Evolutionary conservation across 2,797 vertebrate species (phyloP).

Genomic region (Leptatherina wallacei): DNA sequence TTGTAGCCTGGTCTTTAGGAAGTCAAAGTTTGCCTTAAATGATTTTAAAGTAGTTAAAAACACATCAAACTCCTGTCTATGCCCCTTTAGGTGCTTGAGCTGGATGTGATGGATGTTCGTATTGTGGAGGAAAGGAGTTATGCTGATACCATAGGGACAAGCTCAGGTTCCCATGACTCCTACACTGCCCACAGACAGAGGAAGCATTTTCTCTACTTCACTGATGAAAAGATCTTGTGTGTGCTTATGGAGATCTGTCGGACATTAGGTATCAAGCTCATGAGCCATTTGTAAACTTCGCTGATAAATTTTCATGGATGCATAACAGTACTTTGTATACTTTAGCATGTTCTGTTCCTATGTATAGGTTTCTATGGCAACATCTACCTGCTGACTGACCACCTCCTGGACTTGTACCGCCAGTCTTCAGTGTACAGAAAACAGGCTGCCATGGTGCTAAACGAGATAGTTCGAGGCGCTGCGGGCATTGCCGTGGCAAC

Average conservation of each 20-base stretch:
- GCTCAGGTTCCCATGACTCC: not conserved
- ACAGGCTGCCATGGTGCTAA: conserved; percentile 92
- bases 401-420: conserved; percentile 88
- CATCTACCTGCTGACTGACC: conserved; percentile 90
- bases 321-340: not conserved
- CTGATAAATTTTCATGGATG: not conserved
- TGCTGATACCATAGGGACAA: conserved; percentile 47
- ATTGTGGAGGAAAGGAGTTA: conserved; percentile 87
- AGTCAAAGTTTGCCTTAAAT: not conserved
- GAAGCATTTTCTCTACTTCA: conserved; percentile 92
- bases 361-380: conserved; percentile 86
- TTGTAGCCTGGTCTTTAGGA: not conserved
- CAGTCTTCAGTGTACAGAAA: conserved; percentile 88
- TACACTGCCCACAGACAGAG: conserved; percentile 66
- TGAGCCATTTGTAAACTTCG: not conserved
- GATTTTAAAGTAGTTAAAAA: not conserved
- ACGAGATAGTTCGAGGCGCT: conserved; percentile 88
- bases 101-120: conserved; percentile 89
- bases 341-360: conserved; percentile 10
- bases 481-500: conserved; percentile 76
- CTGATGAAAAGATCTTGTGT: conserved; percentile 86
- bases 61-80: not conserved
- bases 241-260: conserved; percentile 88
- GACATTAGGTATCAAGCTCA: conserved; percentile 74
- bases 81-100: conserved; percentile 84